Evolutionary conservation across 2,797 vertebrate genomes (phyloP), one percentile per base, ranked within the genome.

Genomic region (Peromyscus melanophrys): DNA sequence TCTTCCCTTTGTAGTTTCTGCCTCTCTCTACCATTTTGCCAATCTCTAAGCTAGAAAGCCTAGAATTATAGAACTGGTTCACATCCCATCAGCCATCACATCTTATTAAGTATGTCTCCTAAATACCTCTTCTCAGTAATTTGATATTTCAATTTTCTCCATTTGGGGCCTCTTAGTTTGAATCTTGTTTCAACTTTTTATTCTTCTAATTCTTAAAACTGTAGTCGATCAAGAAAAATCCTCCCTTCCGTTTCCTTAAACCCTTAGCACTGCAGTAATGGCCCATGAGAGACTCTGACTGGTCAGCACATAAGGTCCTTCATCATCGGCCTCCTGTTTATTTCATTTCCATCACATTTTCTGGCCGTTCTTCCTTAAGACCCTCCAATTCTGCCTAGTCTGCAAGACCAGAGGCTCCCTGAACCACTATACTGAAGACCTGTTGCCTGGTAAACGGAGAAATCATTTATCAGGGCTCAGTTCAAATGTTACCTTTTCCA

Each of bases 301-400:
- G 25, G 11, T 46, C 37, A 25, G 13, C 21, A 40, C 29, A 82
- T 4, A 8, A 94, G 55, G 23, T 59, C 67, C 49, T 94, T 96
- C 25, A 21, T 69, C 82, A 52, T 71, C 67, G 89, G 37, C 1
- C 2, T 82, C 16, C 37, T 67, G 10, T 37, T 94, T 34, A 46
- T 93, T 95, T 86, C 31, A 55, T 71, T 59, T 69, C 17, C 52
- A 75, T n/a, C 67, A 78, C 77, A 65, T 67, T 88, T 97, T 90
- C 78, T 73, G 27, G 46, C 73, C 34, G 34, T 7, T 73, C 12
- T 9, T 95, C 59, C 25, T 19, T 63, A 40, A 89, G 34, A 69
- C 34, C 14, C 37, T 61, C 29, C 71, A 89, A n/a, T 16, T 89
- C 23, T 37, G 12, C 7, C 31, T 67, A 82, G 0, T 14, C 13